phyloP scores from a whole-genome alignment of 2,797 vertebrate species.

The Potorous gilbertii region DNA sequence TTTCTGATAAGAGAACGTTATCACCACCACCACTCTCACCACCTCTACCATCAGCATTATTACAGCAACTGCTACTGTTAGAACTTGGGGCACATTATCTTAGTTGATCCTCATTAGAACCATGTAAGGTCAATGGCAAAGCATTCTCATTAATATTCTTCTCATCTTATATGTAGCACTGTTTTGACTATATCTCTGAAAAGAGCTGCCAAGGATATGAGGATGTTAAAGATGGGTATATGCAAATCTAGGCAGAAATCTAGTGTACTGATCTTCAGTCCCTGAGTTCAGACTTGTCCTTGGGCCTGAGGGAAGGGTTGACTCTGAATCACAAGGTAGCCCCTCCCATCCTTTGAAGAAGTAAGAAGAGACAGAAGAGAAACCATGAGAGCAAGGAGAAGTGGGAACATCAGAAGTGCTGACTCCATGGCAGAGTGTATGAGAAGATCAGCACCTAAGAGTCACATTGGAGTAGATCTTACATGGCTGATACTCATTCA shows the following conservation, averaged over 20 bases:
- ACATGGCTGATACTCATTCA: not conserved
- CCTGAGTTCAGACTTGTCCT: not conserved
- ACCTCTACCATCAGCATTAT: not conserved
- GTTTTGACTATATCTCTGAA: not conserved
- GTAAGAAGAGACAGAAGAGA: not conserved
- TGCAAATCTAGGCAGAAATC: not conserved
- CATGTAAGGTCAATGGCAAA: not conserved
- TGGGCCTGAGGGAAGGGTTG: not conserved
- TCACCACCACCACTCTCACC: not conserved
- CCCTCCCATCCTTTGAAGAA: not conserved
- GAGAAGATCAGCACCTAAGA: not conserved
- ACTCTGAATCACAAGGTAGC: not conserved
- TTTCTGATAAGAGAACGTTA: not conserved
- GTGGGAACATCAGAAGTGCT: not conserved
- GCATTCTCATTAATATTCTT: not conserved
- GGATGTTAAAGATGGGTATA: not conserved
- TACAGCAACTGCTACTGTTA: not conserved
- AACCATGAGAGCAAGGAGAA: not conserved
- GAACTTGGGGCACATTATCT: not conserved
- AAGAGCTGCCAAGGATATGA: not conserved
- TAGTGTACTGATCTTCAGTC: not conserved
- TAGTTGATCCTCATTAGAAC: not conserved
- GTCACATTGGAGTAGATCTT: not conserved
- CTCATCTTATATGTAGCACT: not conserved
- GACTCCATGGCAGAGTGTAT: not conserved